Evolutionary conservation across 2,888 invertebrate species (phyloP).

Genomic region (Drosophila mimica): DNA sequence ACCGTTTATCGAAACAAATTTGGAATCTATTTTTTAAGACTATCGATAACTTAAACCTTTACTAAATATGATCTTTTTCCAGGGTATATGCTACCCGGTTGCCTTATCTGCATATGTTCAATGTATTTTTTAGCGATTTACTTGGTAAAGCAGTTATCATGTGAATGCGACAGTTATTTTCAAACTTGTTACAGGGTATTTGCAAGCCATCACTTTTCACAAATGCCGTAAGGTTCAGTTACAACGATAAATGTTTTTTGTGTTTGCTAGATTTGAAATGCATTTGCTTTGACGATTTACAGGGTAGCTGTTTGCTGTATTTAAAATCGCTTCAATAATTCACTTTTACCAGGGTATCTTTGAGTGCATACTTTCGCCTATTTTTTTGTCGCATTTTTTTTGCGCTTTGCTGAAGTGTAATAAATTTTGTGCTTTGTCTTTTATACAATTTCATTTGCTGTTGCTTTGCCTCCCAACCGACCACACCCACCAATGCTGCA

Average conservation of each 20-base stretch:
- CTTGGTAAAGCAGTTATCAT: background rate
- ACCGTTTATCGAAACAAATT: background rate
- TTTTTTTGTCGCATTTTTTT: slow-evolving; percentile 39
- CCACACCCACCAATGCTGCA: background rate
- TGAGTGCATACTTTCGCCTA: background rate
- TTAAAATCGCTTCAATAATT: background rate
- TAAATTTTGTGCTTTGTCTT: slow-evolving; percentile 75
- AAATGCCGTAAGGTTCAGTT: background rate
- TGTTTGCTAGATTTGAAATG: background rate
- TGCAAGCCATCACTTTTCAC: background rate
- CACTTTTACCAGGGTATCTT: slow-evolving; percentile 24
- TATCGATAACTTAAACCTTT: background rate
- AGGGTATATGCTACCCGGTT: background rate
- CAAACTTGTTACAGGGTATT: background rate
- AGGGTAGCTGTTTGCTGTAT: background rate
- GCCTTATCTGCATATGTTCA: fast-evolving
- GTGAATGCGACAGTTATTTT: background rate
- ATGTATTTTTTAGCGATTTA: background rate
- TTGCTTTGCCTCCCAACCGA: slow-evolving; percentile 18
- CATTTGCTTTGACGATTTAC: background rate
- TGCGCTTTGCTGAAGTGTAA: slow-evolving; percentile 59
- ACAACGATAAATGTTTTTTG: background rate
- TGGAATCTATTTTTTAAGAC: background rate
- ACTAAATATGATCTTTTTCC: background rate
- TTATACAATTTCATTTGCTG: slow-evolving; percentile 79